A percentile compares a stretch with the other conserved stretches of the same genome.
These are phyloP conservation scores for Nephrotoma flavescens DNA, from an alignment of 2,888 invertebrate species.

Conservation along the genomic window DNA sequence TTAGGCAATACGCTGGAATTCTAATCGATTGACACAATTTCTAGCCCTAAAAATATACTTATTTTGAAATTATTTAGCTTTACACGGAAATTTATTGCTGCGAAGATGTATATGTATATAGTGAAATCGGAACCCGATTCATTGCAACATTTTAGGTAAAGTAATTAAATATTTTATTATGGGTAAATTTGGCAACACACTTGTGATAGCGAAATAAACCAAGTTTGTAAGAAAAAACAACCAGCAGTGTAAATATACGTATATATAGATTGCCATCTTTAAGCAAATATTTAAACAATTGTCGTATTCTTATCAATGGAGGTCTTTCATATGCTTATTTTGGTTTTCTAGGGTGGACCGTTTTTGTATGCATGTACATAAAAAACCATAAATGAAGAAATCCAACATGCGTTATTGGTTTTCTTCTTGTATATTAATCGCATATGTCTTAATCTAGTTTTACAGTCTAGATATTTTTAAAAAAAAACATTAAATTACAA, in stretches of 20 bases:
- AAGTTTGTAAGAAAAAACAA: not conserved
- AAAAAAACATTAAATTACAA: not conserved
- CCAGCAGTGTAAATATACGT: not conserved
- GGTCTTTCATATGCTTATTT: not conserved
- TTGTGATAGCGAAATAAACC: not conserved
- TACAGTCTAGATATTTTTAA: not conserved
- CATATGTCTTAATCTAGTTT: not conserved
- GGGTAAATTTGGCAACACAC: not conserved
- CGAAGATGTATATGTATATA: not conserved
- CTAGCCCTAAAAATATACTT: not conserved
- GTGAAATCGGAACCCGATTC: not conserved
- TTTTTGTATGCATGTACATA: not conserved
- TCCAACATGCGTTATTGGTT: not conserved
- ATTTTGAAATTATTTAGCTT: not conserved
- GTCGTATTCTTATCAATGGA: not conserved
- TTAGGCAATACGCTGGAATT: not conserved
- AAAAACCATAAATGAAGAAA: not conserved
- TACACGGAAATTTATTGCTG: not conserved
- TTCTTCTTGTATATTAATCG: not conserved
- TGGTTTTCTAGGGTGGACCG: not conserved
- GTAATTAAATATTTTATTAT: not conserved
- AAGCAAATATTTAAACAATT: not conserved
- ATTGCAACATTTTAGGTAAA: not conserved
- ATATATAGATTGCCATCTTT: not conserved
- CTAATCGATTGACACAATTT: not conserved